Conservation (phyloP, 2,113 vertebrate species). For the Sturnus vulgaris region DNA sequence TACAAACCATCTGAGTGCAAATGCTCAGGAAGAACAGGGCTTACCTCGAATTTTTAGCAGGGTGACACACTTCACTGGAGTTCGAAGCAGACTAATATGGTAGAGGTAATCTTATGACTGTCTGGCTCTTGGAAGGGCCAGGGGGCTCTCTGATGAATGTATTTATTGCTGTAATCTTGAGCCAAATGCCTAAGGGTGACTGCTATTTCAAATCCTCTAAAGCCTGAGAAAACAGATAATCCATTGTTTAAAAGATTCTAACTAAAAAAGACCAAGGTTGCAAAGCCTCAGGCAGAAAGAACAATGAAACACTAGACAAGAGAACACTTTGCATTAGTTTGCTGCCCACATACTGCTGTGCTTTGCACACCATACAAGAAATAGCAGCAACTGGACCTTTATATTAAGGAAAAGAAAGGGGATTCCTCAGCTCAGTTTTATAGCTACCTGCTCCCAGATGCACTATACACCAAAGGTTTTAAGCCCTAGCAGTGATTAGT, state of each 20-base stretch:
- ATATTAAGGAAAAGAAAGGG: background rate
- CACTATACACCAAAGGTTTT: background rate
- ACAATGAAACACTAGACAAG: slow-evolving; percentile 16
- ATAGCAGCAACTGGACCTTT: background rate
- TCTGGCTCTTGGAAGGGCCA: background rate
- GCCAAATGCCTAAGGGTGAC: slow-evolving; percentile 43
- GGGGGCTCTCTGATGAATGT: background rate
- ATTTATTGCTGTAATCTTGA: slow-evolving; percentile 47
- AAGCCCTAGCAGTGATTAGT: background rate
- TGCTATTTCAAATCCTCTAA: slow-evolving; percentile 56
- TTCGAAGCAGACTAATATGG: background rate
- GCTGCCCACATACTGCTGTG: background rate
- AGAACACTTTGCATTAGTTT: slow-evolving; percentile 5
- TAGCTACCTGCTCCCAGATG: background rate
- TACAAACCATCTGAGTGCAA: background rate
- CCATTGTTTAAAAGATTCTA: slow-evolving; percentile 63
- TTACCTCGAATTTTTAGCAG: background rate
- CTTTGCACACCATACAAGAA: background rate
- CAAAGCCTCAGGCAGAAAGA: slow-evolving; percentile 44
- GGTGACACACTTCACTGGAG: background rate
- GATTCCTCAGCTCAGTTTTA: background rate
- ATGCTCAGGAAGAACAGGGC: background rate
- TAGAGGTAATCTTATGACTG: background rate
- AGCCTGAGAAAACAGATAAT: slow-evolving; percentile 52
- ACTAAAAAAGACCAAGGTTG: slow-evolving; percentile 38